phyloP scores from a whole-genome alignment of 2,797 vertebrate species.

The Limosa lapponica region DNA sequence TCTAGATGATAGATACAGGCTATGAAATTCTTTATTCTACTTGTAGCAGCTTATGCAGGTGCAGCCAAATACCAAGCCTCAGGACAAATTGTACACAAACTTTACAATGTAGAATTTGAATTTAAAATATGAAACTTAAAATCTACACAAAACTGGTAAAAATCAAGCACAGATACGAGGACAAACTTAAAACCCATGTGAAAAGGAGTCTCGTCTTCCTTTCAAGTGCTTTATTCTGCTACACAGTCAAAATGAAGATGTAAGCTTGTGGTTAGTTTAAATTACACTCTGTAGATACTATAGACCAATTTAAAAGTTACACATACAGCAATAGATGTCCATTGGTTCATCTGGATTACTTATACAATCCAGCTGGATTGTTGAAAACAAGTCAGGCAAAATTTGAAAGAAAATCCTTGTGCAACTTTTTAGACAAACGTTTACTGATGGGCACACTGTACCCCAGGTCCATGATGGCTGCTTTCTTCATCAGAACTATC shows the following conservation, averaged over 20 bases:
- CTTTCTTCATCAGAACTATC: constrained; percentile 97
- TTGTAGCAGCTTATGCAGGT: constrained; percentile 89
- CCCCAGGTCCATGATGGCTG: constrained; percentile 92
- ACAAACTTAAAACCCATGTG: constrained; percentile 81
- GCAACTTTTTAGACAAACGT: constrained; percentile 78
- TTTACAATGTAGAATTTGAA: constrained; percentile 84
- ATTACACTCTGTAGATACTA: constrained; percentile 94
- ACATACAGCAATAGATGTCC: constrained; percentile 87
- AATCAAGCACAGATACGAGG: constrained; percentile 86
- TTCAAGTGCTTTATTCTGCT: constrained; percentile 84
- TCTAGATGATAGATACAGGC: constrained; percentile 89
- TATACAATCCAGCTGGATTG: constrained; percentile 75
- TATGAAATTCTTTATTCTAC: constrained; percentile 85
- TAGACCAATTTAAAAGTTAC: constrained; percentile 89
- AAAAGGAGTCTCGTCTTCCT: constrained; percentile 76
- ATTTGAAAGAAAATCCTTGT: constrained; percentile 81
- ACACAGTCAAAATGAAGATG: constrained; percentile 80
- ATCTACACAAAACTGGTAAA: constrained; percentile 91
- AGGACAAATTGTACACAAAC: constrained; percentile 89
- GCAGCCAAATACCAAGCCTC: constrained; percentile 90
- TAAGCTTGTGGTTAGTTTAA: constrained; percentile 92
- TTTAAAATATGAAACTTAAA: constrained; percentile 90
- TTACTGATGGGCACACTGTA: constrained; percentile 99
- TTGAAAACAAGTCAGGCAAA: constrained; percentile 79
- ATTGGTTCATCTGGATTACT: constrained; percentile 82